Evolutionary conservation across 2,797 vertebrate genomes (phyloP).

Genomic region (Sibirionetta formosa): DNA sequence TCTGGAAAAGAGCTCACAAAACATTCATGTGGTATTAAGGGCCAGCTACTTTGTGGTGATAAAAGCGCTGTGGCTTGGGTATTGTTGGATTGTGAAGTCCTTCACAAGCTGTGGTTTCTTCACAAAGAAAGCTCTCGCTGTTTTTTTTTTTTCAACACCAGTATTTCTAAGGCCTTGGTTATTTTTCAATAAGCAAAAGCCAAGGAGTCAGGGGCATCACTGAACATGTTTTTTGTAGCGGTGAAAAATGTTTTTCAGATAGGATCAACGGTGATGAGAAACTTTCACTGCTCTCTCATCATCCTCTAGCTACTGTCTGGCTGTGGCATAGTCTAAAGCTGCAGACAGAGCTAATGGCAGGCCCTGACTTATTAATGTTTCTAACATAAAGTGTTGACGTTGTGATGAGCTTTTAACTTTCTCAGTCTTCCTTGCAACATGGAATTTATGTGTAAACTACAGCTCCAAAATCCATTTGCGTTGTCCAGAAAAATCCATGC

Average conservation of each 20-base stretch:
- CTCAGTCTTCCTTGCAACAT: background rate
- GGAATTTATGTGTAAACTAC: background rate
- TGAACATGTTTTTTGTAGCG: background rate
- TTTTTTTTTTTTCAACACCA: background rate
- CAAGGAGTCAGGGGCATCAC: background rate
- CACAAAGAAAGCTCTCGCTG: background rate
- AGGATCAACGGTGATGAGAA: background rate
- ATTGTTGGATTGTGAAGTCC: conserved; percentile 3
- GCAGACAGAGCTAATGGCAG: background rate
- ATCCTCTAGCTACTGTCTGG: background rate
- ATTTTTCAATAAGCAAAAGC: conserved; percentile 27
- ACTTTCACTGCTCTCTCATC: background rate
- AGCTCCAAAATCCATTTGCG: background rate
- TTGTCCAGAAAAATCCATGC: background rate
- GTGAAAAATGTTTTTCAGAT: background rate
- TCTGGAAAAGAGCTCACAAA: background rate
- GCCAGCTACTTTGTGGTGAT: background rate
- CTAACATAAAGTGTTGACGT: background rate
- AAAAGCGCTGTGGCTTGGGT: background rate
- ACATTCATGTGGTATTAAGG: conserved; percentile 8
- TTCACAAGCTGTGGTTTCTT: conserved; percentile 12
- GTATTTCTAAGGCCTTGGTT: background rate
- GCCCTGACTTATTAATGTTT: background rate
- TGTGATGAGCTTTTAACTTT: background rate
- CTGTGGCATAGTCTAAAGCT: background rate